Percentiles rank a stretch among this genome's conserved stretches.
These are phyloP conservation scores for Ameiurus melas DNA, from an alignment of 2,113 vertebrate genomes.

Conservation along the genomic window DNA sequence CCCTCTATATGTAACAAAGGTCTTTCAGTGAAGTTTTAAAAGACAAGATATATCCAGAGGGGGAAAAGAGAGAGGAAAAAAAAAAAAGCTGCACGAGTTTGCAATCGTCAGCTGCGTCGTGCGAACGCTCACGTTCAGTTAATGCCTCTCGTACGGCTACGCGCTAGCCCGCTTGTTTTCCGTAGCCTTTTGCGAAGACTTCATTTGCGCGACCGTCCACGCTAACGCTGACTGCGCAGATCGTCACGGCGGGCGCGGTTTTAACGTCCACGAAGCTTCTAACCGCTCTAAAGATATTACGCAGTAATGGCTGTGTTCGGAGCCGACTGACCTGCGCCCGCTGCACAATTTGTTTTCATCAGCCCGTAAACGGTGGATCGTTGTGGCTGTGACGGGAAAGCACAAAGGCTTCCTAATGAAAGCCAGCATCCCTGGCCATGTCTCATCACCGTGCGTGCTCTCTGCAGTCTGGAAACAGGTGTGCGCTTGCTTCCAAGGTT, in stretches of 20 bases:
- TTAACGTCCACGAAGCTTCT: conserved; percentile 37
- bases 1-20: conserved; percentile 25
- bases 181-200: neutral
- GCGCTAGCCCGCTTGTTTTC: neutral
- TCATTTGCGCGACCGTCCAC: neutral
- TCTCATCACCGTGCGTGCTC: conserved; percentile 46
- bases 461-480: conserved; percentile 55
- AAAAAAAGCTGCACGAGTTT: neutral
- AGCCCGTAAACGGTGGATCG: conserved; percentile 52
- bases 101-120: neutral
- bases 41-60: conserved; percentile 15
- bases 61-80: neutral
- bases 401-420: conserved; percentile 57
- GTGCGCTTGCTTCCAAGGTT: conserved; percentile 47
- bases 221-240: neutral
- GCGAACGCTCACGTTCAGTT: neutral
- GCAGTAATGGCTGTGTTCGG: conserved; percentile 42
- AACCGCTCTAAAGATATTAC: conserved; percentile 45
- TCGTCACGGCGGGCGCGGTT: conserved; percentile 13
- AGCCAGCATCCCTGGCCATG: conserved; percentile 46
- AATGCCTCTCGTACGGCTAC: neutral
- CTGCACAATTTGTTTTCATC: conserved; percentile 61
- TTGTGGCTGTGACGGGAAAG: conserved; percentile 52
- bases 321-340: conserved; percentile 48
- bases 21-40: conserved; percentile 31